Base-by-base conservation (phyloP, 1,140 invertebrate species). In the Drosophila pseudoananassae region DNA sequence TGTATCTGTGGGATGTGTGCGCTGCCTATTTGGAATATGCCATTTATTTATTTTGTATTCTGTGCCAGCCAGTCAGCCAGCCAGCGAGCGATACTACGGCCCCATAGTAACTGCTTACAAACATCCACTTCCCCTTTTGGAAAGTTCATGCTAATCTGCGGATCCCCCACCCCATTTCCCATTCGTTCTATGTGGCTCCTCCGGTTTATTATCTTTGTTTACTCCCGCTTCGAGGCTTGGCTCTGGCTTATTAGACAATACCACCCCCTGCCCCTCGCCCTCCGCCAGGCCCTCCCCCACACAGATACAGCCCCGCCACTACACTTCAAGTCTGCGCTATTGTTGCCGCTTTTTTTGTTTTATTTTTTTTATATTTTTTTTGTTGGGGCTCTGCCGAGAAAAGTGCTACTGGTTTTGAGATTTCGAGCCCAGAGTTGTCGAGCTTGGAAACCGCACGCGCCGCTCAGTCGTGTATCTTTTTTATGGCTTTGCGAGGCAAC, bases 361-460 rank as follows among this genome's bases (percentile, higher is more conserved):
- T 10, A 23, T 68, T n/a, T 56, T 51, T 31, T 38, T 25, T 51
- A 5, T 43, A 27, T 60, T 53, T 64, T 71, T 77, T 79, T 65
- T 50, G 57, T 75, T 78, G 53, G 75, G 79, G 77, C 57, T 64
- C 72, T 75, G 70, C 73, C 58, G 82, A 87, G 82, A 87, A 87
- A 87, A 87, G 74, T 87, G 82, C 82, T 87, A 87, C 82, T 87
- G 82, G 82, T 87, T 84, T 84, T 84, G 63, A 87, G 78, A 81
- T 87, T 78, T 87, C 76, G 43, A 47, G 40, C 31, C 56, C 68
- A 76, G 74, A 69, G 63, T 69, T 69, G 72, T 58, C 72, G 59
- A 76, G 59, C 52, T 54, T 54, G 12, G 23, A 61, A 59, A 27
- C 55, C 49, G 56, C 70, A 71, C 75, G 70, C 80, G 75, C 71